Percentiles rank a stretch among this genome's conserved stretches.
Evolutionary conservation across 2,888 invertebrate species (phyloP).

Genomic region (Drosophila nr. medialis): DNA sequence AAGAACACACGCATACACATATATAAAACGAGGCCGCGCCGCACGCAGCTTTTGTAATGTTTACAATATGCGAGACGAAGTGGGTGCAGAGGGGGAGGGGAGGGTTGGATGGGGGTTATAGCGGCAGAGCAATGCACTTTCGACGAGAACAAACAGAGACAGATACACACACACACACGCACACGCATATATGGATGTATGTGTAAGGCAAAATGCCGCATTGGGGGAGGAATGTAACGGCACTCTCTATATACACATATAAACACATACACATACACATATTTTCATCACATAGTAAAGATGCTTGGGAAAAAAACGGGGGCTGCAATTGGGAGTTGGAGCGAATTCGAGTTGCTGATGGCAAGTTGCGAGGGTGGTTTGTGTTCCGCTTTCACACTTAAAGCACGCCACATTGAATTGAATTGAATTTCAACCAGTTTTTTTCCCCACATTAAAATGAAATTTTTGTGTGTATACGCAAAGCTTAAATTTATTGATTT

Average conservation of each 20-base stretch:
- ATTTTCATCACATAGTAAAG: constrained; percentile 50
- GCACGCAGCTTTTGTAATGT: constrained; percentile 75
- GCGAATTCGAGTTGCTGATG: constrained; percentile 25
- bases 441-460: constrained; percentile 39
- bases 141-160: constrained; percentile 50
- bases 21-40: constrained; percentile 70
- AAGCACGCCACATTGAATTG: constrained; percentile 58
- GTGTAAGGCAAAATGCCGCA: constrained; percentile 62
- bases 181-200: constrained; percentile 7
- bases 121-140: constrained; percentile 74
- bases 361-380: constrained; percentile 66
- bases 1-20: constrained; percentile 33
- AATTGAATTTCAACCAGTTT: constrained; percentile 59
- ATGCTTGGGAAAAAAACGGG: constrained; percentile 40
- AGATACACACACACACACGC: constrained; percentile 56
- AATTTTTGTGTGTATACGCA: constrained; percentile 60
- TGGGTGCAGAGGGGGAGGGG: constrained; percentile 17
- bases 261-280: constrained; percentile 13
- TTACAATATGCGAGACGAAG: constrained; percentile 49
- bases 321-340: constrained; percentile 41
- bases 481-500: constrained; percentile 76
- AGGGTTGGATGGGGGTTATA: neutral
- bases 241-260: constrained; percentile 50
- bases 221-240: constrained; percentile 68
- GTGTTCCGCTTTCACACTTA: constrained; percentile 66